These are phyloP conservation scores for Eupeodes luniger DNA, from an alignment of 2,888 invertebrate species.

Conservation along the genomic window DNA sequence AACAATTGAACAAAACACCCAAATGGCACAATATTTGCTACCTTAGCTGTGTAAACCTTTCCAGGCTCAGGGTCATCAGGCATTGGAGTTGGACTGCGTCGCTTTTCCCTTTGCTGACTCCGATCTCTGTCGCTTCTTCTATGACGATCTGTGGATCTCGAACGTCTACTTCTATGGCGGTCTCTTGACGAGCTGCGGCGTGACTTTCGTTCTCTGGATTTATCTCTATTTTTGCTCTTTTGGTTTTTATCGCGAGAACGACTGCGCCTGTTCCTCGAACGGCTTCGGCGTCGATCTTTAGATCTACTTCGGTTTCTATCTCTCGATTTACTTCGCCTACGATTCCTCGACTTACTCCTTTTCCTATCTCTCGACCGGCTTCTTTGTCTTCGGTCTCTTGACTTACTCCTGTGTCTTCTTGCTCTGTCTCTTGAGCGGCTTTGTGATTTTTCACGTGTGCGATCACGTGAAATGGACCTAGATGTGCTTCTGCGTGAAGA, in stretches of 20 bases:
- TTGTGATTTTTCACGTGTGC: constrained; percentile 76
- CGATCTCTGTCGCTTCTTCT: constrained; percentile 83
- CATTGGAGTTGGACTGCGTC: constrained; percentile 83
- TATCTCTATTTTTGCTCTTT: constrained; percentile 61
- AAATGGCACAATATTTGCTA: constrained; percentile 98
- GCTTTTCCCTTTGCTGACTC: constrained; percentile 78
- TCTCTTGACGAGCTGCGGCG: constrained; percentile 78
- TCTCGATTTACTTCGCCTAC: constrained; percentile 78
- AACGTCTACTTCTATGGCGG: constrained; percentile 79
- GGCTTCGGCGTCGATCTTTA: constrained; percentile 77
- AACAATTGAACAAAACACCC: constrained; percentile 99
- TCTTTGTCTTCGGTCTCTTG: constrained; percentile 35
- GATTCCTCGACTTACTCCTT: constrained; percentile 78
- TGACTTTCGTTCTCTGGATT: constrained; percentile 78
- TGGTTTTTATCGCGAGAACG: constrained; percentile 65
- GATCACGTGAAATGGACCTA: constrained; percentile 75
- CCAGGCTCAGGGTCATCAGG: constrained; percentile 91
- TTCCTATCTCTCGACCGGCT: constrained; percentile 80
- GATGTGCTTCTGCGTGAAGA: constrained; percentile 72
- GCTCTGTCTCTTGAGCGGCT: constrained; percentile 70
- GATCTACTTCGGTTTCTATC: constrained; percentile 77
- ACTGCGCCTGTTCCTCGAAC: constrained; percentile 80
- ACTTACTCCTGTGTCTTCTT: constrained; percentile 53
- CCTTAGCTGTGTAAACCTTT: constrained; percentile 96
- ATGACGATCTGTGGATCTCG: constrained; percentile 79